These are phyloP conservation scores for Tympanuchus pallidicinctus DNA, from an alignment of 2,113 vertebrate species.

Conservation along the genomic window DNA sequence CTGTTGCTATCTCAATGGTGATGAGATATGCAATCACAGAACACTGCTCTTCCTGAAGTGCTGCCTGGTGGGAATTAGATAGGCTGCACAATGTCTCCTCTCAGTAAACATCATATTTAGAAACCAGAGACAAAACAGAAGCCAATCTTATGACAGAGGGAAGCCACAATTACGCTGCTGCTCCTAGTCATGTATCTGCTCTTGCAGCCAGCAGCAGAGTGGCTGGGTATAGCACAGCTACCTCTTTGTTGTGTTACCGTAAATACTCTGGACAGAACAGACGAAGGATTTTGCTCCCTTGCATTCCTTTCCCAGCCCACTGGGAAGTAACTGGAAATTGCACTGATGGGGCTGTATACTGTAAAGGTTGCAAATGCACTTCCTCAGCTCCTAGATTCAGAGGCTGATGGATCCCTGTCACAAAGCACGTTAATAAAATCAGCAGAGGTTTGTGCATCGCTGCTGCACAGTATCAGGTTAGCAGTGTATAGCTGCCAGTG, in stretches of 20 bases:
- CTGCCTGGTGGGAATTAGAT: background rate
- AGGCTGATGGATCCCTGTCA: background rate
- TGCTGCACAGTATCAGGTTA: background rate
- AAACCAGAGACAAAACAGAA: slow-evolving; percentile 61
- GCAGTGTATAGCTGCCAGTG: background rate
- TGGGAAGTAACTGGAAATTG: background rate
- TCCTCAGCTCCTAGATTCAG: background rate
- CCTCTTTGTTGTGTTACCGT: background rate
- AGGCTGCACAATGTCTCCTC: slow-evolving; percentile 32
- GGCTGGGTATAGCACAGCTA: slow-evolving; percentile 17
- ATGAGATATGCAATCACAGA: background rate
- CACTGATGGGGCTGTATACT: background rate
- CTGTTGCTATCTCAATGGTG: background rate
- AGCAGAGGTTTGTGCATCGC: background rate
- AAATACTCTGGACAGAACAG: background rate
- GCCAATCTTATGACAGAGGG: slow-evolving; percentile 16
- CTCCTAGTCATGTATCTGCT: background rate
- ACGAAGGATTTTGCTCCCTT: background rate
- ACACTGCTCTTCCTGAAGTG: slow-evolving; percentile 1
- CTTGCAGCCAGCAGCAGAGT: background rate
- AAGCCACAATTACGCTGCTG: slow-evolving; percentile 33
- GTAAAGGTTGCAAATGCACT: background rate
- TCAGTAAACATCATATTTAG: slow-evolving; percentile 48
- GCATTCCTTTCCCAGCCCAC: background rate
- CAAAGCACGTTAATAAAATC: slow-evolving; percentile 16